These are phyloP conservation scores for Laticauda colubrina DNA, from an alignment of 2,113 vertebrate species.

Conservation along the genomic window DNA sequence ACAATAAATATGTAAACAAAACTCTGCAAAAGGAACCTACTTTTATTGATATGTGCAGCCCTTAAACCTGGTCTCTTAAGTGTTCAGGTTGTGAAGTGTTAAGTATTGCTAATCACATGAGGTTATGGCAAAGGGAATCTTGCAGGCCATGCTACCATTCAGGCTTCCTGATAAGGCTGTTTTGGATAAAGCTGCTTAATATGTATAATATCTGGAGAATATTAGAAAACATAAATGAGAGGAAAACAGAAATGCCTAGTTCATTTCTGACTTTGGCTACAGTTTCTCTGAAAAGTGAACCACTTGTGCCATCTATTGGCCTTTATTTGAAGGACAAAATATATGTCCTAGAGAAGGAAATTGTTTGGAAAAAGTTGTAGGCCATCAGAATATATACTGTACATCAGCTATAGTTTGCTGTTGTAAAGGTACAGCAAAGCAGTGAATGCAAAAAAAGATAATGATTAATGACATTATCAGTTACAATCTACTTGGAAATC, in stretches of 20 bases:
- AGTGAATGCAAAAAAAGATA: neutral
- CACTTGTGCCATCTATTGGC: slow-evolving; percentile 75
- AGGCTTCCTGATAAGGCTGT: neutral
- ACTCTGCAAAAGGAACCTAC: neutral
- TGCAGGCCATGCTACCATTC: neutral
- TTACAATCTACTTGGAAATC: neutral
- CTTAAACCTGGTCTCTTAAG: neutral
- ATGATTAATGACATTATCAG: neutral
- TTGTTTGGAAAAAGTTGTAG: slow-evolving; percentile 7
- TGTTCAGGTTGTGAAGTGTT: neutral
- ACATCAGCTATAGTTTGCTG: neutral
- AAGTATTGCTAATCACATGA: neutral
- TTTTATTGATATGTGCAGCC: neutral
- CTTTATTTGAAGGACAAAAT: neutral
- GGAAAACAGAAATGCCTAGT: slow-evolving; percentile 36
- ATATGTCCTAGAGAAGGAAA: fast-evolving
- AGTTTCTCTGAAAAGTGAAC: slow-evolving; percentile 19
- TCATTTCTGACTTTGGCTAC: slow-evolving; percentile 19
- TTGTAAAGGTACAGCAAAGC: neutral
- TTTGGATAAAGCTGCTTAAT: neutral
- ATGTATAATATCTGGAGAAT: slow-evolving; percentile 45
- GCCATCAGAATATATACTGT: neutral
- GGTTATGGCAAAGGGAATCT: neutral
- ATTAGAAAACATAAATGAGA: neutral
- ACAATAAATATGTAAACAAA: neutral